Base-by-base conservation (phyloP, 2,888 invertebrate species). In the Carabus problematicus region DNA sequence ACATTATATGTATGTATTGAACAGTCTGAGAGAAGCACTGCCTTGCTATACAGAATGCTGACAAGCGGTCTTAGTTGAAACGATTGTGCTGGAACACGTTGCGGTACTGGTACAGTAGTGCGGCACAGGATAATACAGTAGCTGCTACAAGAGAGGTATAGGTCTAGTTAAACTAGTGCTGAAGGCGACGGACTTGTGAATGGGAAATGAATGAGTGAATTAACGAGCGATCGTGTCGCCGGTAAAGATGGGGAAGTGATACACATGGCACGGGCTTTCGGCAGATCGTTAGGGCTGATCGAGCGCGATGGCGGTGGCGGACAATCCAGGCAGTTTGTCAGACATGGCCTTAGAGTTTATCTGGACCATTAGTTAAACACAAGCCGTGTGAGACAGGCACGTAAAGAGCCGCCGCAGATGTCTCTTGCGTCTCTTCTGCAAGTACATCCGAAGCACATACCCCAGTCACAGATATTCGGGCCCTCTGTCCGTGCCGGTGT, bases 291-390 rank as follows among this genome's bases (percentile, higher is more conserved):
- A 69, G 41, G 56, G 69, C 55, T 68, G 69, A 69, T 69, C 69
- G 69, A 69, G 61, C 69, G 62, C 14, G 39, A 66, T 61, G 69
- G 62, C 62, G 62, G 45, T 42, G 62, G 55, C 45, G 69, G 69
- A 69, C 69, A 69, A 69, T 69, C 69, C 69, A 39, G 62, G 55
- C 69, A 69, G 54, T 69, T 69, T 69, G 69, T 69, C 69, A 69
- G 69, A 69, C 69, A 69, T 62, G 69, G 69, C 62, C 62, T 62
- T 55, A 43, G 42, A 55, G 69, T 69, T 69, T 69, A 69, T 69
- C 69, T 69, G 62, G 52, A 19, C 69, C 62, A 69, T 69, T 69
- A 62, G 69, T 69, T 69, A 62, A 62, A 69, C 55, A 69, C 60
- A 61, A 61, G 67, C 59, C 60, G 47, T 43, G 47, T 29, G 29